Base-by-base conservation (phyloP, 1,140 invertebrate genomes). In the Magallana angulata region DNA sequence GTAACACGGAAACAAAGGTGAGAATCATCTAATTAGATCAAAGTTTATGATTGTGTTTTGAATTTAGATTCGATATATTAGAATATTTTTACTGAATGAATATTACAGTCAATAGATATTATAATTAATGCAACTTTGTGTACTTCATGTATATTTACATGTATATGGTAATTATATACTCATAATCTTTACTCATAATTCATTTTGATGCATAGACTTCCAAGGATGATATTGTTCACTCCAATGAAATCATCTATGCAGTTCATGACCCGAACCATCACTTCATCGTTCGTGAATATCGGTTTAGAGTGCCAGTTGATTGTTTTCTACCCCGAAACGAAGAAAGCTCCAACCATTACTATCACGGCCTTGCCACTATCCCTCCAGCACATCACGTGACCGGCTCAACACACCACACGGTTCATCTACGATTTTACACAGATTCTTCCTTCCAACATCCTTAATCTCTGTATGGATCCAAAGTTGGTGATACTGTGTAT, bases 241-340 rank as follows among this genome's bases (percentile, higher is more conserved):
- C 56, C 18, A 85, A 85, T 36, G 62, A 64, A 24, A 24, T 88
- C 24, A 58, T 80, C 1, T 88, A 85, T 57, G 87, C 83, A 6
- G 11, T 85, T 81, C 87, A 88, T 62, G 87, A 88, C 14, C 87
- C 87, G 6, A 30, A 57, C 6, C 57, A 84, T n/a, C 68, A 85
- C 30, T 88, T 57, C 36, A 88, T 88, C 5, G 48, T 82, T 7
- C 18, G 58, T 12, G 87, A 85, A 36, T 85, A 85, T 59, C 59
- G 84, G 57, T 88, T 88, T 18, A 24, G 60, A 8, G 57, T 85
- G 7, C 24, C 62, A 0, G 60, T 85, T 1, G 84, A 85, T 57
- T 88, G 87, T 57, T 48, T 85, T 57, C 56, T 85, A 76, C 48
- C 83, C 7, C 60, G 62, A 59, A 16, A 2, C 2, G 87, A 88